These are phyloP conservation scores for Lycaena phlaeas DNA, from an alignment of 2,888 invertebrate species.

Conservation along the genomic window DNA sequence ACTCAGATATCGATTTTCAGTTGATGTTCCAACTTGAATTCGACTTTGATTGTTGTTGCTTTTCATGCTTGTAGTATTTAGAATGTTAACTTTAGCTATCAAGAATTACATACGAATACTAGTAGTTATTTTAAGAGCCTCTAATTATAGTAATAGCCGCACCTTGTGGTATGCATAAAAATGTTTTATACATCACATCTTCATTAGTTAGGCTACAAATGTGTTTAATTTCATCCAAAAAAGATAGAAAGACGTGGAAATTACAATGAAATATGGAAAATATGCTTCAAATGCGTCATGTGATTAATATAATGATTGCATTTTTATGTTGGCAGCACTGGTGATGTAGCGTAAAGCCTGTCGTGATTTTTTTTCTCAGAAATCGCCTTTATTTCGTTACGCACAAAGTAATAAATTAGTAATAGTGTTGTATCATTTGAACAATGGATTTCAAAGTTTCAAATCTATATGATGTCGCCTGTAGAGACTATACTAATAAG, in stretches of 20 bases:
- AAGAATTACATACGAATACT: constrained; percentile 1
- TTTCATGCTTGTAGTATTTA: background rate
- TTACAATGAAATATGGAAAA: background rate
- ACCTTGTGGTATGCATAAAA: constrained; percentile 41
- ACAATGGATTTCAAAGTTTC: background rate
- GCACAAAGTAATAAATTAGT: background rate
- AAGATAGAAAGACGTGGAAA: background rate
- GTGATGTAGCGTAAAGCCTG: constrained; percentile 18
- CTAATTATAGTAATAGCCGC: constrained; percentile 67
- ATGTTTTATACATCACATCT: constrained; percentile 24
- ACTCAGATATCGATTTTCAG: constrained; percentile 41
- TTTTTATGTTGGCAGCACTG: constrained; percentile 38
- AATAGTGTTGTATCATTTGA: background rate
- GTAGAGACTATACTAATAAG: background rate
- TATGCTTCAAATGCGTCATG: constrained; percentile 32
- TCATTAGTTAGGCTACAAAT: background rate
- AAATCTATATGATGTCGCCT: background rate
- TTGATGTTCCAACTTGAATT: constrained; percentile 20
- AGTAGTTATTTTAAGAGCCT: constrained; percentile 59
- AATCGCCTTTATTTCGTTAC: constrained; percentile 8
- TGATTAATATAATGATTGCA: constrained; percentile 32
- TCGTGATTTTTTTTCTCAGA: constrained; percentile 14
- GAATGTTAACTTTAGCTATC: background rate
- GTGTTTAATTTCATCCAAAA: background rate
- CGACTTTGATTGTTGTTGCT: background rate